Percentiles rank a stretch among this genome's conserved stretches.
These are phyloP conservation scores for Hirudinaria manillensis DNA, from an alignment of 2,888 invertebrate genomes.

Conservation along the genomic window DNA sequence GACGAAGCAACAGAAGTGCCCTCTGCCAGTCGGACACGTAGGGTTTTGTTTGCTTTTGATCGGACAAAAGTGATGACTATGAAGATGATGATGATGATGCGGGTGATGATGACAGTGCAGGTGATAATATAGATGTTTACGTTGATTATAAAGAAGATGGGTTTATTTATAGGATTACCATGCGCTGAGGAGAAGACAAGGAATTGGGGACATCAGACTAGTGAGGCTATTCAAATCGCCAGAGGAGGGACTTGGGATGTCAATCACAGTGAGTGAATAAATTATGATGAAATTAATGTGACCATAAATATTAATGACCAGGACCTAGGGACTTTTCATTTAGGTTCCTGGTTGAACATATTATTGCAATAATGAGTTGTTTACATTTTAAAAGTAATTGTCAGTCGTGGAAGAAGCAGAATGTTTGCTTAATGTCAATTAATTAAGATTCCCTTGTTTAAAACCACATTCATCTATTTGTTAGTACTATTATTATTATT, in stretches of 20 bases:
- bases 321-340: background rate
- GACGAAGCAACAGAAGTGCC: constrained; percentile 44
- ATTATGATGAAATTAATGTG: background rate
- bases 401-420: no score
- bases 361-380: no score
- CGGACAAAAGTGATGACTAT: background rate
- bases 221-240: constrained; percentile 67
- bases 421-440: background rate
- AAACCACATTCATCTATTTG: background rate
- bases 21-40: constrained; percentile 34
- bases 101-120: background rate
- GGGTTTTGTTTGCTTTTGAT: background rate
- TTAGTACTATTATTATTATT: no score
- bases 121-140: background rate
- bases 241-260: constrained; percentile 77
- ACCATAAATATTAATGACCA: background rate
- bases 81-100: background rate
- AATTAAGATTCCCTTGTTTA: background rate
- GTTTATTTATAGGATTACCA: constrained; percentile 51
- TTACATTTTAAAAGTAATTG: no score
- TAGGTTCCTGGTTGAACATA: background rate
- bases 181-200: constrained; percentile 52
- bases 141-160: constrained; percentile 40
- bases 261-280: constrained; percentile 61
- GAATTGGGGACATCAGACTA: constrained; percentile 54